Evolutionary conservation across 2,797 vertebrate genomes (phyloP).

Genomic region (Phaenicophaeus curvirostris): DNA sequence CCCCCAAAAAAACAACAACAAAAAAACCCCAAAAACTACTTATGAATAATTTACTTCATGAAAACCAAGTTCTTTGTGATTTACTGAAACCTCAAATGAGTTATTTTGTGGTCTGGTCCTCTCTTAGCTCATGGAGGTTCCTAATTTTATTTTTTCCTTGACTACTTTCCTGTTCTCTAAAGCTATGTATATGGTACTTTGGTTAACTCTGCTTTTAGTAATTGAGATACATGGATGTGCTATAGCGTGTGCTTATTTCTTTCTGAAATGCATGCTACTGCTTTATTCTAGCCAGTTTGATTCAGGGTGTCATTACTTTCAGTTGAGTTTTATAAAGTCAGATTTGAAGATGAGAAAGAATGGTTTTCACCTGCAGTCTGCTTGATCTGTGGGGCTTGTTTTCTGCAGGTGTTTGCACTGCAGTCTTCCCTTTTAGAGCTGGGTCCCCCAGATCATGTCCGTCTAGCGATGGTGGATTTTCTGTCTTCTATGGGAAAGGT

Average conservation of each 20-base stretch:
- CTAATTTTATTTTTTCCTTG: background rate
- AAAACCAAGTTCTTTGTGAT: background rate
- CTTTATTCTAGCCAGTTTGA: background rate
- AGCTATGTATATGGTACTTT: background rate
- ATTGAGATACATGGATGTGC: background rate
- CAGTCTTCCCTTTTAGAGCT: conserved; percentile 80
- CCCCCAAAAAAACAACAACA: too few relatives aligned
- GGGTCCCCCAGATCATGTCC: conserved; percentile 80
- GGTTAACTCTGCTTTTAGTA: background rate
- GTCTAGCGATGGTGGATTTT: conserved; percentile 84
- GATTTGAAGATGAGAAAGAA: background rate
- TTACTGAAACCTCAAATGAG: background rate
- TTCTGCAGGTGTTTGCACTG: conserved; percentile 81
- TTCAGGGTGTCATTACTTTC: background rate
- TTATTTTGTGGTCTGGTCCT: background rate
- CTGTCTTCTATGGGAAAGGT: conserved; percentile 87
- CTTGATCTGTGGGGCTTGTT: background rate
- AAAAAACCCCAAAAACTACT: background rate
- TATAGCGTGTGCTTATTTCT: background rate
- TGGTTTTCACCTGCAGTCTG: background rate
- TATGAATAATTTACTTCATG: background rate
- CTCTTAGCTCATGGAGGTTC: background rate
- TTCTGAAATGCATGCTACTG: background rate
- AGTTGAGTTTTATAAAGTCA: background rate
- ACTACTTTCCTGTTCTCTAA: background rate